Base-by-base conservation (phyloP, 2,113 vertebrate genomes). In the Marmota flaviventris region DNA sequence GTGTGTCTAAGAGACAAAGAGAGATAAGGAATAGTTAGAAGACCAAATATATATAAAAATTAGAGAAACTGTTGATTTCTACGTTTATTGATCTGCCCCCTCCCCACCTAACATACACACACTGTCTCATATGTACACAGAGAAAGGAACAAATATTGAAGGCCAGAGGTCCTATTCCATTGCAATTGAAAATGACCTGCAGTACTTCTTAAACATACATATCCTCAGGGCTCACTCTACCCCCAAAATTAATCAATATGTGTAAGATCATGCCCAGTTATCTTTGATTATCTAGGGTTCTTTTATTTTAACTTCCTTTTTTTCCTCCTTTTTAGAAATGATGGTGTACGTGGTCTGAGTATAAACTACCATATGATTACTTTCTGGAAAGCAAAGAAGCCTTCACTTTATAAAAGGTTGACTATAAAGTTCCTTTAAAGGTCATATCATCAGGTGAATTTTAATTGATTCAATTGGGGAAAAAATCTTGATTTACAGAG, bases 401-500 rank as follows among this genome's bases (percentile, higher is more conserved):
- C 37, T 92, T 45, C 24, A 24, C 39, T 84, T 76, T 82, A 84
- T 42, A 85, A 85, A 95, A 96, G 34, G 12, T 67, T 93, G 61
- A 24, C 69, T 39, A 0, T 84, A 73, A 70, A 78, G 11, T 91
- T 88, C 10, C 25, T 85, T 81, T 67, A 91, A 93, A 91, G 39
- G 45, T 48, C 69, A 83, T 25, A 72, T 53, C 39, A n/a, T 95
- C 27, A 70, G 11, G 37, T 93, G 53, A 72, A 82, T 96, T 89
- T 53, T 61, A 91, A 67, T 78, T 91, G 61, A 85, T 77, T 85
- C 34, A 78, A n/a, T 2, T 73, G n/a, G 13, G 1, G 2, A 48
- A 2, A 48, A 83, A 48, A 11, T 22, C 27, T 93, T 91, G 32
- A 73, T 81, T 85, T 87, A 56, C 3, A 79, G 13, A 81, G 18